These are phyloP conservation scores for Bombus turneri DNA, from an alignment of 1,140 invertebrate genomes.

Conservation along the genomic window DNA sequence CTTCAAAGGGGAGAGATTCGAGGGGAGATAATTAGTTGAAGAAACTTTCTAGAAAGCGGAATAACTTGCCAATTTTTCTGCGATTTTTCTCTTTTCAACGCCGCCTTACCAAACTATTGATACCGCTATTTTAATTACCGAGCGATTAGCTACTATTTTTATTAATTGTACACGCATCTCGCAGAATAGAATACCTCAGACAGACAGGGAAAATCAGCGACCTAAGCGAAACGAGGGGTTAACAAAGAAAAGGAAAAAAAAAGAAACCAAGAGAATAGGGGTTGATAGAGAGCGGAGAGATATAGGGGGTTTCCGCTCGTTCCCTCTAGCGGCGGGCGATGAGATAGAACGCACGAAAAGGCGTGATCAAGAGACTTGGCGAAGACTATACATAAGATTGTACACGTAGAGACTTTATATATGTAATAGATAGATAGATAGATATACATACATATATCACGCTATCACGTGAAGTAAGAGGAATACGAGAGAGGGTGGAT, in stretches of 20 bases:
- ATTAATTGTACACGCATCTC: slow-evolving; percentile 25
- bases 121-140: slow-evolving; percentile 44
- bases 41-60: neutral
- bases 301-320: neutral
- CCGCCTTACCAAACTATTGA: neutral
- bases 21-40: no score
- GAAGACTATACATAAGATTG: slow-evolving; percentile 38
- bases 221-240: slow-evolving; percentile 38
- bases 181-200: slow-evolving; percentile 44
- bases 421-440: slow-evolving; percentile 15
- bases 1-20: no score
- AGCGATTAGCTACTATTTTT: slow-evolving; percentile 47
- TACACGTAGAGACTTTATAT: slow-evolving; percentile 48
- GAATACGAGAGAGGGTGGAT: slow-evolving; percentile 44
- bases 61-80: neutral
- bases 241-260: neutral
- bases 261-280: no score
- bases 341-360: neutral
- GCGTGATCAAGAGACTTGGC: slow-evolving; percentile 23
- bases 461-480: slow-evolving; percentile 16
- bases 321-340: slow-evolving; percentile 5
- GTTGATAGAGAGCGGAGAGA: neutral
- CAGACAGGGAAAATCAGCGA: slow-evolving; percentile 19
- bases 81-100: neutral
- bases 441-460: slow-evolving; percentile 28